These are phyloP conservation scores for Hippocampus guttulatus DNA, from an alignment of 2,113 vertebrate species.

Conservation along the genomic window DNA sequence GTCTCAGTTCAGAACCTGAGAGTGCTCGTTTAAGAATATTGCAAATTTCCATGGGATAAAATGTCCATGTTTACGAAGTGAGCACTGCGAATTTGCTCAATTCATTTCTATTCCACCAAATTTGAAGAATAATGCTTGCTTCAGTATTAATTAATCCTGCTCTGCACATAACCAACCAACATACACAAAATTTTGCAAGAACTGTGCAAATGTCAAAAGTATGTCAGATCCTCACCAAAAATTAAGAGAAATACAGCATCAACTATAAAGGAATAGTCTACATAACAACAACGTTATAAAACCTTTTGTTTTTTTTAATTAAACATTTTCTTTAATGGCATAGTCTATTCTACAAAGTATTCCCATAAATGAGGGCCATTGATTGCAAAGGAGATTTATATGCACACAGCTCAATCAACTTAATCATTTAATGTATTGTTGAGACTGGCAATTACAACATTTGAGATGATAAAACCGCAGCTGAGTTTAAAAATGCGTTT, in stretches of 20 bases:
- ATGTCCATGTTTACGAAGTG: slow-evolving; percentile 1
- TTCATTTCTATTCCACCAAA: slow-evolving; percentile 33
- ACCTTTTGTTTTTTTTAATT: not conserved
- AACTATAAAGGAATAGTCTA: not conserved
- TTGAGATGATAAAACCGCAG: not conserved
- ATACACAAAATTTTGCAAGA: too few relatives aligned
- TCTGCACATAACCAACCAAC: slow-evolving; percentile 1
- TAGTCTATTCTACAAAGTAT: not conserved
- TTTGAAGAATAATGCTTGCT: slow-evolving; percentile 6
- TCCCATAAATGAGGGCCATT: too few relatives aligned
- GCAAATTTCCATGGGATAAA: slow-evolving; percentile 26
- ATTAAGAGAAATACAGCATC: not conserved
- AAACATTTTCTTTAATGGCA: too few relatives aligned
- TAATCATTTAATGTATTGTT: not conserved
- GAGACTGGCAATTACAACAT: not conserved
- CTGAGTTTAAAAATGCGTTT: not conserved
- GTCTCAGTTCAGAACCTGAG: too few relatives aligned
- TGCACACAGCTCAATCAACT: not conserved
- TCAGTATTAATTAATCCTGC: slow-evolving; percentile 15
- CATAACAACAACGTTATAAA: not conserved
- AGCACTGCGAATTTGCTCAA: slow-evolving; percentile 32
- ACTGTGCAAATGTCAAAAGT: too few relatives aligned
- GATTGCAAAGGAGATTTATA: too few relatives aligned
- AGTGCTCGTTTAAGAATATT: slow-evolving; percentile 18
- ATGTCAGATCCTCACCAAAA: not conserved